phyloP scores from a whole-genome alignment of 2,888 invertebrate species.

The Polylopha cassiicola region DNA sequence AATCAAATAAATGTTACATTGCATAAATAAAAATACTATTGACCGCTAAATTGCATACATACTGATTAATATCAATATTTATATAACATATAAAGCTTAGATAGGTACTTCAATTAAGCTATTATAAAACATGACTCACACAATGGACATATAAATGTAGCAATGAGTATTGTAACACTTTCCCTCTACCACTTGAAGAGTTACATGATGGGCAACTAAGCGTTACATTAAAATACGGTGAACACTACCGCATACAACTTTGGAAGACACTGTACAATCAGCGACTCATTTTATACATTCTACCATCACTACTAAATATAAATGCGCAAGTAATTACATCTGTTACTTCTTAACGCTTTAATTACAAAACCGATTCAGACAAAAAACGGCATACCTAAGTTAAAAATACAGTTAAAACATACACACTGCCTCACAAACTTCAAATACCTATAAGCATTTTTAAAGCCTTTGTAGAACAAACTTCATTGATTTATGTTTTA shows the following conservation, averaged over 20 bases:
- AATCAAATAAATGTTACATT: background rate
- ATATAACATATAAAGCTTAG: slow-evolving; percentile 14
- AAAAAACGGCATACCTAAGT: too few relatives aligned
- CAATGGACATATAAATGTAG: slow-evolving; percentile 33
- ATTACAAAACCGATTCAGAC: too few relatives aligned
- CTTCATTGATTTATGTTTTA: too few relatives aligned
- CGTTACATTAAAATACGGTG: slow-evolving; percentile 44
- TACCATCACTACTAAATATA: too few relatives aligned
- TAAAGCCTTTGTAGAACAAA: too few relatives aligned
- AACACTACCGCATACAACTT: slow-evolving; percentile 29
- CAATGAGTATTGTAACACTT: slow-evolving; percentile 54
- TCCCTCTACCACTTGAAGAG: slow-evolving; percentile 43
- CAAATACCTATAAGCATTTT: too few relatives aligned
- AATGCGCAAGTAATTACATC: slow-evolving; percentile 17
- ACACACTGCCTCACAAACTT: too few relatives aligned
- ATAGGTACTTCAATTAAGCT: slow-evolving; percentile 13
- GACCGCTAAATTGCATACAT: slow-evolving; percentile 10
- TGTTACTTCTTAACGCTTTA: slow-evolving; percentile 19
- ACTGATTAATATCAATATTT: slow-evolving; percentile 19
- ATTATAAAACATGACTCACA: slow-evolving; percentile 18
- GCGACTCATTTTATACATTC: too few relatives aligned
- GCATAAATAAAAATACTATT: slow-evolving; percentile 5
- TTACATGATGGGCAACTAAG: slow-evolving; percentile 59
- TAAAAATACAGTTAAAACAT: too few relatives aligned
- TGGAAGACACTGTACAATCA: slow-evolving; percentile 12